Evolutionary conservation across 2,797 vertebrate species (phyloP).

Genomic region (Nothura maculosa): DNA sequence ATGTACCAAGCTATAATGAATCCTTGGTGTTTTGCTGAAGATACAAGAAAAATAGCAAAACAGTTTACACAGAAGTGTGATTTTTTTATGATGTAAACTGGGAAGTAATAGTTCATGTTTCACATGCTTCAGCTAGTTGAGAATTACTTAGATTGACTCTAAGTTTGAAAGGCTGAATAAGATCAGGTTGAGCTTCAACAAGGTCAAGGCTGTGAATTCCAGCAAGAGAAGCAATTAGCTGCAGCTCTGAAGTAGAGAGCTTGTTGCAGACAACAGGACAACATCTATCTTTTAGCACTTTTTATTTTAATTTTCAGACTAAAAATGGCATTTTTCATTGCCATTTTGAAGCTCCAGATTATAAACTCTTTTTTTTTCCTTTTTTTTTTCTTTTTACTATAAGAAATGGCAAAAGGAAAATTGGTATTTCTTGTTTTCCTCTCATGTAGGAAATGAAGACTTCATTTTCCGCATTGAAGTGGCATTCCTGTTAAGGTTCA

Average conservation of each 20-base stretch:
- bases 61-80: background rate
- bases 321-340: background rate
- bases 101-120: background rate
- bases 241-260: background rate
- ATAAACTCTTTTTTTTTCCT: background rate
- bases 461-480: accelerated
- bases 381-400: background rate
- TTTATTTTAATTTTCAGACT: background rate
- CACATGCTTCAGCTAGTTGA: background rate
- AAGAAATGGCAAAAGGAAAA: background rate
- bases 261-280: background rate
- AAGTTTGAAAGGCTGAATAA: background rate
- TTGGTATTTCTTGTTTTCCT: background rate
- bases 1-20: background rate
- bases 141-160: background rate
- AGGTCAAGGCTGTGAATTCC: background rate
- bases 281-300: background rate
- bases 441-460: background rate
- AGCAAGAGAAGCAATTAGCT: background rate
- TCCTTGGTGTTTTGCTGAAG: background rate
- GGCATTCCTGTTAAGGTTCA: background rate
- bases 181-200: background rate
- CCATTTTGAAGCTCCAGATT: background rate
- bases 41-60: background rate
- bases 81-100: background rate